Evolutionary conservation across 2,888 invertebrate genomes (phyloP), one percentile per base, ranked within the genome.

Genomic region (Aproaerema taeniolella): DNA sequence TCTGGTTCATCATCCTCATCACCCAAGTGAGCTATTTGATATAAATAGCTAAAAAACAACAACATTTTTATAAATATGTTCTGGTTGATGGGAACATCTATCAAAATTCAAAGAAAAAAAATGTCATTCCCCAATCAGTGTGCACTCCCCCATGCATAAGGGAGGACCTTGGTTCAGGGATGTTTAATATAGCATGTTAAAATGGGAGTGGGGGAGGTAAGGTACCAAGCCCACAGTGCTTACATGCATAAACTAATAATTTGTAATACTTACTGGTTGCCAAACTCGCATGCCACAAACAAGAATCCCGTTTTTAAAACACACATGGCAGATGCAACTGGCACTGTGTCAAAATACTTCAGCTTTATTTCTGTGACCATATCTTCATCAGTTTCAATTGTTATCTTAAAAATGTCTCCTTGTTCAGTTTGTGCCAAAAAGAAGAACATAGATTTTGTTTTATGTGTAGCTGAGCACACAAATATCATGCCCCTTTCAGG

Each of bases 401-500:
- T 99, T 16, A 99, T 95, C 81, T 98, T 98, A 71, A 98, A 98
- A 45, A 98, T 94, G 43, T 88, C 87, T 36, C 87, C 87, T 54
- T 99, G 99, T 71, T 99, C 99, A 2, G 99, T 99, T 88, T 99
- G 99, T 2, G 98, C 96, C 65, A 99, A 86, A 81, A 99, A 99
- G 88, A 99, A 99, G 74, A 98, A 99, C 98, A 99, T 98, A 16
- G 96, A 95, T 75, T 99, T 99, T 0, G 99, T 99, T 77, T 99
- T 98, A 75, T 99, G 99, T 1, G 99, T 98, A 4, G 99, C 99
- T 2, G 98, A 97, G 70, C 98, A 98, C 7, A 99, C 98, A 82
- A 99, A 98, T 54, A 99, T 97, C 96, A 99, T 98, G 45, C 99
- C 98, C 53, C 99, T 89, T 66, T 99, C 99, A 1, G 99, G 99